A percentile compares a stretch with the other conserved stretches of the same genome.
These are phyloP conservation scores for Ditula angustiorana DNA, from an alignment of 2,888 invertebrate genomes.

Conservation along the genomic window DNA sequence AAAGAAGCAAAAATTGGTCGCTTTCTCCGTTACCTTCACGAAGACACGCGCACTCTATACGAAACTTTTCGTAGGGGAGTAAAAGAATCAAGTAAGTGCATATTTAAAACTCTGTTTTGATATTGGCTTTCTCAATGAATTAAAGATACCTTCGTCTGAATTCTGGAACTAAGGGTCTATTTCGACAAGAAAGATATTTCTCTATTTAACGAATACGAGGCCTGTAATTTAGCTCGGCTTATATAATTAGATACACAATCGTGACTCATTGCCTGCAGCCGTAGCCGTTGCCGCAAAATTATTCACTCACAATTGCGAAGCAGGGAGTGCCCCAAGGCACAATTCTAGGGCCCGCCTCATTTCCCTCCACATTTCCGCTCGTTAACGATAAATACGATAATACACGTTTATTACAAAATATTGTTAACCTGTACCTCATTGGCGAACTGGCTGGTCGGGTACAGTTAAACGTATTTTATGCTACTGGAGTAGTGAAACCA, in stretches of 20 bases:
- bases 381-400: slow-evolving; percentile 73
- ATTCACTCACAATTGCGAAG: slow-evolving; percentile 54
- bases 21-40: slow-evolving; percentile 92
- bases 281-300: slow-evolving; percentile 47
- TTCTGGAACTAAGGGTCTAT: not conserved
- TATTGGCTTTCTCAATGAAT: not conserved
- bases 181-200: slow-evolving; percentile 16
- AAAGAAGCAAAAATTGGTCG: slow-evolving; percentile 95
- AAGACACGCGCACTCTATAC: slow-evolving; percentile 95
- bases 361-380: slow-evolving; percentile 72
- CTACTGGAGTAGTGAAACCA: slow-evolving; percentile 61
- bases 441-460: slow-evolving; percentile 65
- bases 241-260: slow-evolving; percentile 38
- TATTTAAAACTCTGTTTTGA: not conserved
- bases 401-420: slow-evolving; percentile 72
- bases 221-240: slow-evolving; percentile 43
- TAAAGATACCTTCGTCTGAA: not conserved
- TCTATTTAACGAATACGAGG: not conserved
- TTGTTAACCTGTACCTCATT: slow-evolving; percentile 62
- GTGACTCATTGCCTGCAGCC: slow-evolving; percentile 48
- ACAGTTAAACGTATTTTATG: slow-evolving; percentile 74
- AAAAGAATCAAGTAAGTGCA: slow-evolving; percentile 93
- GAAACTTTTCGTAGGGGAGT: slow-evolving; percentile 96
- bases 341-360: slow-evolving; percentile 63
- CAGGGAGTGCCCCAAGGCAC: slow-evolving; percentile 64